Evolutionary conservation across 2,888 invertebrate genomes (phyloP), one percentile per base, ranked within the genome.

Genomic region (Ophion obscuratus): DNA sequence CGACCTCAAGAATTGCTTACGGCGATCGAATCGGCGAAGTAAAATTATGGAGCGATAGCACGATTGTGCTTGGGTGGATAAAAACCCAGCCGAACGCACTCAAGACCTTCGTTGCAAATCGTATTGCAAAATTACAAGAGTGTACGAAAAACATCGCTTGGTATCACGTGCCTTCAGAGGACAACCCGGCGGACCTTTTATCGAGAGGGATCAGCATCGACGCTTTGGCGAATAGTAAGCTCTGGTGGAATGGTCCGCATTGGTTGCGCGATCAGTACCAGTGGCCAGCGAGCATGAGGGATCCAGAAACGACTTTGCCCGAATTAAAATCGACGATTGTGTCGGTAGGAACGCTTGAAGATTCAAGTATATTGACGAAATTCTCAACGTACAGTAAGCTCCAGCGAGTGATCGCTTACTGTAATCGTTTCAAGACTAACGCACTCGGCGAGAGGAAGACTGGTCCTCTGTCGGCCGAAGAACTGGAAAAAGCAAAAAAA

Each of bases 161-260:
- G 71, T 0, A 7, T 80, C 0, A 84, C 84, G 87, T 88, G 5
- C 82, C 85, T 10, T 85, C 87, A 0, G 71, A 66, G 40, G 84
- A 87, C 11, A 88, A 88, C 36, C 88, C 88, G 7, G 88, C 88
- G 1, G 88, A 88, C 36, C 27, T 86, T 17, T 9, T 87, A 11
- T 88, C 88, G 6, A 44, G 88, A 47, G 86, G 87, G 0, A 75
- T 62, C 10, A 53, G 70, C 2, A 66, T 78, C 7, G 73, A 81
- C 1, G 31, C 73, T 11, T 68, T 81, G 14, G 36, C 40, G 20
- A 9, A 76, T 7, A 66, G 75, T 6, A 27, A 40, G 2, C 76
- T 87, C 0, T 85, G 86, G 85, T 88, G 87, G 84, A 53, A 87
- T 66, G 87, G 87, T 14, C 84, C 87, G n/a, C 2, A 10, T 3